phyloP scores from a whole-genome alignment of 1,140 invertebrate species.

The Zaprionus nigranus region DNA sequence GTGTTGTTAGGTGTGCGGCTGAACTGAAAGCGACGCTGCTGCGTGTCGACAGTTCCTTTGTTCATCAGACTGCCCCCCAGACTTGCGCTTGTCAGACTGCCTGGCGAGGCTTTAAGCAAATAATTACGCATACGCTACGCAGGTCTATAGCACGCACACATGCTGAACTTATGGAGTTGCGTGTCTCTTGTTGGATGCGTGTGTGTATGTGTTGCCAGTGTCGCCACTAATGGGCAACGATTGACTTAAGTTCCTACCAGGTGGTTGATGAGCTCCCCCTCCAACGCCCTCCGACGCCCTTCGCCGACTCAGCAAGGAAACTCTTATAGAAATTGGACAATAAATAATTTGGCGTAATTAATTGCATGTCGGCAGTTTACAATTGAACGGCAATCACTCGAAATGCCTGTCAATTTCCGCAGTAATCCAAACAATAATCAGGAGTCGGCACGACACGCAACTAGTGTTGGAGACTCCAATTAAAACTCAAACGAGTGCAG shows the following conservation, averaged over 20 bases:
- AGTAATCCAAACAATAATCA: constrained; percentile 49
- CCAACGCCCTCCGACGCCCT: not conserved
- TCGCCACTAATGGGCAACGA: constrained; percentile 68
- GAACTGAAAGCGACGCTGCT: constrained; percentile 32
- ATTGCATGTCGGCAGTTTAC: constrained; percentile 64
- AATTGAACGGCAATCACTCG: constrained; percentile 53
- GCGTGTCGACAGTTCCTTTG: constrained; percentile 45
- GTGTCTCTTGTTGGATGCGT: constrained; percentile 34
- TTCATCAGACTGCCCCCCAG: constrained; percentile 1
- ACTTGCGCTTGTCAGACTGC: not conserved
- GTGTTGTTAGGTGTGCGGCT: constrained; percentile 70
- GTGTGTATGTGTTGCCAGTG: constrained; percentile 40
- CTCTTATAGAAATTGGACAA: constrained; percentile 73
- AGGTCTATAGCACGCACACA: constrained; percentile 56
- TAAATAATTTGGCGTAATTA: constrained; percentile 76
- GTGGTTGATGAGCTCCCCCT: constrained; percentile 25
- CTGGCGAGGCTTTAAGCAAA: constrained; percentile 49
- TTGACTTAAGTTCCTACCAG: constrained; percentile 69
- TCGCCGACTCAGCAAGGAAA: constrained; percentile 30
- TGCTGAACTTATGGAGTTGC: constrained; percentile 34
- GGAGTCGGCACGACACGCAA: not conserved
- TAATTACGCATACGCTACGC: constrained; percentile 77
- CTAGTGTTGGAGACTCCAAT: constrained; percentile 36
- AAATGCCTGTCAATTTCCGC: constrained; percentile 46
- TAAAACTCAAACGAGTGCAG: constrained; percentile 45